Evolutionary conservation across 2,888 invertebrate species (phyloP).

Genomic region (Pterostichus niger): DNA sequence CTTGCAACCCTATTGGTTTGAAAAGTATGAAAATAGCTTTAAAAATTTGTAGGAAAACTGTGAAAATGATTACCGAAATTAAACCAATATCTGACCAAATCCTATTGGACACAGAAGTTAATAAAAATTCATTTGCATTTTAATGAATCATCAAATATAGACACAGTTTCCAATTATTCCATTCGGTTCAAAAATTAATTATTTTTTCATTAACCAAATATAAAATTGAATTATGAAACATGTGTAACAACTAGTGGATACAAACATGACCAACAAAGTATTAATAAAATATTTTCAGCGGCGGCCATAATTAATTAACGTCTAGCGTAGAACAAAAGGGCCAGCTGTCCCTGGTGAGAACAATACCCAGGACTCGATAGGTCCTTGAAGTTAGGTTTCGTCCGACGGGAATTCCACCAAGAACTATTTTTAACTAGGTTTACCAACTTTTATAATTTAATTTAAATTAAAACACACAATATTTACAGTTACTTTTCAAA

Average conservation of each 20-base stretch:
- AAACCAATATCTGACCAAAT: background rate
- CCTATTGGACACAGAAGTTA: conserved; percentile 15
- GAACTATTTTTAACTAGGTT: too few species aligned
- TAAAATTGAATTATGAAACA: conserved; percentile 35
- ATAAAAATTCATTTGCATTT: conserved; percentile 44
- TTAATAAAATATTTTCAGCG: conserved; percentile 31
- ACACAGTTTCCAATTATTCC: conserved; percentile 33
- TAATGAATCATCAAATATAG: conserved; percentile 44
- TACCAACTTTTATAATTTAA: too few species aligned
- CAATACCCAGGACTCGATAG: too few species aligned
- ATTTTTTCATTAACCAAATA: conserved; percentile 28
- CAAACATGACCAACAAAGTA: background rate
- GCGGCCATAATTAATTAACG: conserved; percentile 13
- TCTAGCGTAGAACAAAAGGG: conserved; percentile 4
- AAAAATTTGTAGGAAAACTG: too few species aligned
- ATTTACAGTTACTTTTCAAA: too few species aligned
- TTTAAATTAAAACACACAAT: too few species aligned
- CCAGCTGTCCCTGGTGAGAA: background rate
- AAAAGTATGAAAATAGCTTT: too few species aligned
- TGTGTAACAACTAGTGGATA: background rate
- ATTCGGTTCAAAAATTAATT: conserved; percentile 28
- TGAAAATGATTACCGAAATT: background rate
- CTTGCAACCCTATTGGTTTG: too few species aligned
- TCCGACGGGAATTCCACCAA: too few species aligned
- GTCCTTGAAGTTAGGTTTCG: too few species aligned